Percentiles rank a stretch among this genome's conserved stretches.
phyloP scores from a whole-genome alignment of 2,113 vertebrate species.

The Engraulis encrasicolus region DNA sequence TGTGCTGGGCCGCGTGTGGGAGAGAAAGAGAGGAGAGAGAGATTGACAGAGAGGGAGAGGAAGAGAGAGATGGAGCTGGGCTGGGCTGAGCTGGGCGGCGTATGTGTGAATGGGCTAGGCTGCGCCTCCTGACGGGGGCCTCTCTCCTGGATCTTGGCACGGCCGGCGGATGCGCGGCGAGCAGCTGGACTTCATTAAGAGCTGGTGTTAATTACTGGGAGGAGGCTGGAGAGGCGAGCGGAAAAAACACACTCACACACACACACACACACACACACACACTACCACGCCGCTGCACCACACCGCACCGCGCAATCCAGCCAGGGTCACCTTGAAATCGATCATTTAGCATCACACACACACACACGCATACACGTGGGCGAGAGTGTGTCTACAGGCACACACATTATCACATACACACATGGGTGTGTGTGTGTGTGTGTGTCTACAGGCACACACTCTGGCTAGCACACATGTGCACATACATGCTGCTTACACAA shows the following conservation, averaged over 20 bases:
- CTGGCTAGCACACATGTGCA: too few species aligned
- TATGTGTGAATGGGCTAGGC: slow-evolving; percentile 36
- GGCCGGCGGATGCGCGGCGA: slow-evolving; percentile 79
- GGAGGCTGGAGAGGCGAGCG: slow-evolving; percentile 74
- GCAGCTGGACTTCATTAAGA: slow-evolving; percentile 99
- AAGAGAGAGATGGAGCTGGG: slow-evolving; percentile 2
- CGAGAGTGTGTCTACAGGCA: too few species aligned
- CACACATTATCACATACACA: neutral
- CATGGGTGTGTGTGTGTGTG: too few species aligned
- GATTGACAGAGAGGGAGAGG: neutral
- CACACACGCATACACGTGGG: neutral
- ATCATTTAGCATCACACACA: slow-evolving; percentile 61
- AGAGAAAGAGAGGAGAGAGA: slow-evolving; percentile 26
- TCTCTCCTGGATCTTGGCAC: slow-evolving; percentile 82
- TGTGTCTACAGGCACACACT: too few species aligned
- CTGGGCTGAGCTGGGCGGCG: too few species aligned
- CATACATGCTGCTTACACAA: too few species aligned
- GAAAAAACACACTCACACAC: slow-evolving; percentile 78
- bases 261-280: too few species aligned
- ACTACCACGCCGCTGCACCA: too few species aligned
- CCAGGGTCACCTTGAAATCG: slow-evolving; percentile 88
- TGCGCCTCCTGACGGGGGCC: slow-evolving; percentile 49
- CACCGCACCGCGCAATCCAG: slow-evolving; percentile 69
- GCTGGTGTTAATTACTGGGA: slow-evolving; percentile 97
- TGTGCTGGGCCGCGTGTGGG: neutral